These are phyloP conservation scores for Cylloceria caligata DNA, from an alignment of 2,888 invertebrate species.

Conservation along the genomic window DNA sequence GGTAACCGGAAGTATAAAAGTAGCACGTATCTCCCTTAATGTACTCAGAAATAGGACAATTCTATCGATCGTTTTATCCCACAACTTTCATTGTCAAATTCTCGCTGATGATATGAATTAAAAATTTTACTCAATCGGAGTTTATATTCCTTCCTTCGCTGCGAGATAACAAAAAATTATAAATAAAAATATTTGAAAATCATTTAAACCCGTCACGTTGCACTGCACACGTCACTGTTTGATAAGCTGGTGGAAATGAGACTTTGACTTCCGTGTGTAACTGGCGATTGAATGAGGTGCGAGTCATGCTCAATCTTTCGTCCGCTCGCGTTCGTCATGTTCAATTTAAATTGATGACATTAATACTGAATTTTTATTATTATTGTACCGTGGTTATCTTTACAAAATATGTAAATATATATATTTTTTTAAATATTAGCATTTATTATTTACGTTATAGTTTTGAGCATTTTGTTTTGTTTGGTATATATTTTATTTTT, in stretches of 20 bases:
- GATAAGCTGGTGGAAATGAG: conserved; percentile 31
- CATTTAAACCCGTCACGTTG: conserved; percentile 37
- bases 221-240: conserved; percentile 28
- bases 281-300: conserved; percentile 14
- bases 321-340: conserved; percentile 25
- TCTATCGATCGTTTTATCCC: conserved; percentile 27
- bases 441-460: conserved; percentile 13
- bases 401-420: neutral
- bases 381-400: conserved; percentile 2
- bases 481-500: neutral
- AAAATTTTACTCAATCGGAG: neutral
- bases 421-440: neutral
- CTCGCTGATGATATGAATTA: neutral
- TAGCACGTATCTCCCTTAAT: neutral
- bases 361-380: conserved; percentile 8
- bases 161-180: neutral
- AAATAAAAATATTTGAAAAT: neutral
- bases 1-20: conserved; percentile 7
- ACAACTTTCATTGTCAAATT: neutral
- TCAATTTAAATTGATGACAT: neutral
- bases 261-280: conserved; percentile 35
- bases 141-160: neutral
- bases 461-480: conserved; percentile 5
- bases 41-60: conserved; percentile 11
- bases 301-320: conserved; percentile 12